A percentile compares a stretch with the other conserved stretches of the same genome.
Evolutionary conservation across 1,140 invertebrate genomes (phyloP).

Genomic region (Mya arenaria): DNA sequence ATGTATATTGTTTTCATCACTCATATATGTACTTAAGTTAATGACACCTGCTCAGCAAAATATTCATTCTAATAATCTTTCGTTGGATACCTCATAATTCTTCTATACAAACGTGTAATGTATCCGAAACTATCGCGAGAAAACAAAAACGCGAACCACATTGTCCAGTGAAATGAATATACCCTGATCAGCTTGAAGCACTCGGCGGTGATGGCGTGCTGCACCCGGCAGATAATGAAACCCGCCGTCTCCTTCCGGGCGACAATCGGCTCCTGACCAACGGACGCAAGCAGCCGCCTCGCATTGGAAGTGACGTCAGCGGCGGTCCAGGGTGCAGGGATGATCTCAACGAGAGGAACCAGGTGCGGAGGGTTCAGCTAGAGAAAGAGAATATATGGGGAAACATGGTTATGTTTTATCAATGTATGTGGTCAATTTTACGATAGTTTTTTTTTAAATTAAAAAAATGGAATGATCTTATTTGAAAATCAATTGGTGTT

Average conservation of each 20-base stretch:
- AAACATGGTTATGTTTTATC: not conserved
- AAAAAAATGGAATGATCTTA: not conserved
- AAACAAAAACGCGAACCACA: too few species aligned
- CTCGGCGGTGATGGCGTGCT: slow-evolving; percentile 97
- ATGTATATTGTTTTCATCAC: too few species aligned
- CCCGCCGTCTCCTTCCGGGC: slow-evolving; percentile 93
- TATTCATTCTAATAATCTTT: too few species aligned
- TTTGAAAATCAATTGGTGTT: too few species aligned
- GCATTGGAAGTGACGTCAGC: slow-evolving; percentile 86
- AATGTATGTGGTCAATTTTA: not conserved
- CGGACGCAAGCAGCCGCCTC: slow-evolving; percentile 89
- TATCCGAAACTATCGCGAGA: too few species aligned
- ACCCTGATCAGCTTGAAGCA: slow-evolving; percentile 90
- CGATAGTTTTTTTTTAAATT: not conserved
- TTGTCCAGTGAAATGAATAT: too few species aligned
- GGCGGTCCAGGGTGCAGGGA: slow-evolving; percentile 93
- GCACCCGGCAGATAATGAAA: slow-evolving; percentile 95
- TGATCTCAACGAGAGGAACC: slow-evolving; percentile 94
- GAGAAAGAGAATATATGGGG: not conserved
- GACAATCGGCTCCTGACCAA: slow-evolving; percentile 93
- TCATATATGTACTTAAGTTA: too few species aligned
- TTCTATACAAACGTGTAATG: too few species aligned
- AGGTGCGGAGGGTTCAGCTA: slow-evolving; percentile 97
- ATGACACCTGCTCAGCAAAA: too few species aligned
- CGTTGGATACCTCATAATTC: too few species aligned